Evolutionary conservation across 1,140 invertebrate genomes (phyloP).

Genomic region (Lycorma delicatula): DNA sequence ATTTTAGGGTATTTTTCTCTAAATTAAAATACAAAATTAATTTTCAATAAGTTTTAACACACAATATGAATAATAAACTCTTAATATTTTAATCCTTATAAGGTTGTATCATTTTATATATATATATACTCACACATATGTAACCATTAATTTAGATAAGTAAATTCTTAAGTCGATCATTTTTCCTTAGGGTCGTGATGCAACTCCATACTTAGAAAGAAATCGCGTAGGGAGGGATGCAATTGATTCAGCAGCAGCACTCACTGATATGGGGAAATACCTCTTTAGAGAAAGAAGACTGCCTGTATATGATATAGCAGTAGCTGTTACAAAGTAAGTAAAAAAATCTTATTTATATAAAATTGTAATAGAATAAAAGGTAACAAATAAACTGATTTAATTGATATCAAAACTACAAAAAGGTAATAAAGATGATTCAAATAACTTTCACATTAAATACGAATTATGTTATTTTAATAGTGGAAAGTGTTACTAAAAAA

Average conservation of each 20-base stretch:
- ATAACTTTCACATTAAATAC: too few relatives aligned
- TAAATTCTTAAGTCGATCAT: not conserved
- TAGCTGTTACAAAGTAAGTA: constrained; percentile 89
- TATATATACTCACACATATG: not conserved
- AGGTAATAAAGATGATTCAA: too few relatives aligned
- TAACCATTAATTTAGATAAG: not conserved
- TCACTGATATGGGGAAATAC: constrained; percentile 96
- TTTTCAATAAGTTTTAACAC: too few relatives aligned
- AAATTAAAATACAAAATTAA: too few relatives aligned
- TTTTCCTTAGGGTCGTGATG: constrained; percentile 70
- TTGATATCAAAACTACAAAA: too few relatives aligned
- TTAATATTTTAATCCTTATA: not conserved
- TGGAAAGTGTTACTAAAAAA: too few relatives aligned
- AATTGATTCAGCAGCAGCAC: constrained; percentile 85
- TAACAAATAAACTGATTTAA: too few relatives aligned
- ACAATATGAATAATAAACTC: constrained; percentile 1
- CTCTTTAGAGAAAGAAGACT: constrained; percentile 85
- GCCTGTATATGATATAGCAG: constrained; percentile 91
- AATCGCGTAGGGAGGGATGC: constrained; percentile 88
- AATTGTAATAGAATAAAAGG: too few relatives aligned
- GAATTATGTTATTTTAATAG: too few relatives aligned
- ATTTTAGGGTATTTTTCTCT: too few relatives aligned
- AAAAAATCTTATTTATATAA: too few relatives aligned
- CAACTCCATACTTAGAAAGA: constrained; percentile 86
- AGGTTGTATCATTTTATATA: too few relatives aligned